Evolutionary conservation across 2,888 invertebrate genomes (phyloP), one percentile per base, ranked within the genome.

Genomic region (Agrotis exclamationis): DNA sequence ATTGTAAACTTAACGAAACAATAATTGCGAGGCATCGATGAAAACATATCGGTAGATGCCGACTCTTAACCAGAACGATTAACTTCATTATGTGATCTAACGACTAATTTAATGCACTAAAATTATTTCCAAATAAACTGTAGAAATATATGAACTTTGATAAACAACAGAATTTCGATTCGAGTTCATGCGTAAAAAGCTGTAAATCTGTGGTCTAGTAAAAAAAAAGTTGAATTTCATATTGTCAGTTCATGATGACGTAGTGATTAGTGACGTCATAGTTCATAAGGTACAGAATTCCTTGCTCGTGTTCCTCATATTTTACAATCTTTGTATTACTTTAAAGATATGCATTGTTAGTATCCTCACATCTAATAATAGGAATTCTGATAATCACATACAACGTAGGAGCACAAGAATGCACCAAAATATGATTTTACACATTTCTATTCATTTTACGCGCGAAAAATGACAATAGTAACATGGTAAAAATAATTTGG

Each of bases 31-130:
- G 88, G 88, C 89, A 89, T 89, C 89, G 80, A 83, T 85, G 77
- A 82, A 85, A 89, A 89, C 89, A 89, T 89, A 89, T 89, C 79
- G 85, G 82, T 76, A 68, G 89, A 89, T 89, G 89, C 89, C 85
- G 67, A 70, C 67, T 75, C 71, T 66, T 67, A 74, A 66, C 74
- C 71, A 76, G 64, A 74, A 79, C 60, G 63, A 78, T 72, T 54
- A 47, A 74, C 65, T 79, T 77, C 70, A 69, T 69, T 65, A 72
- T 45, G 70, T 62, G 60, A 65, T 69, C 60, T 74, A 76, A 79
- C 80, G 39, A 65, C 72, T 82, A 64, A 83, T 76, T 78, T 82
- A 78, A 72, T 66, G 33, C 62, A 68, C 72, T 76, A 78, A 84
- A 54, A 70, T 73, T 62, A 79, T 63, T 72, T 63, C 53, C 13